Evolutionary conservation across 2,113 vertebrate genomes (phyloP).

Genomic region (Mystacornis crossleyi): DNA sequence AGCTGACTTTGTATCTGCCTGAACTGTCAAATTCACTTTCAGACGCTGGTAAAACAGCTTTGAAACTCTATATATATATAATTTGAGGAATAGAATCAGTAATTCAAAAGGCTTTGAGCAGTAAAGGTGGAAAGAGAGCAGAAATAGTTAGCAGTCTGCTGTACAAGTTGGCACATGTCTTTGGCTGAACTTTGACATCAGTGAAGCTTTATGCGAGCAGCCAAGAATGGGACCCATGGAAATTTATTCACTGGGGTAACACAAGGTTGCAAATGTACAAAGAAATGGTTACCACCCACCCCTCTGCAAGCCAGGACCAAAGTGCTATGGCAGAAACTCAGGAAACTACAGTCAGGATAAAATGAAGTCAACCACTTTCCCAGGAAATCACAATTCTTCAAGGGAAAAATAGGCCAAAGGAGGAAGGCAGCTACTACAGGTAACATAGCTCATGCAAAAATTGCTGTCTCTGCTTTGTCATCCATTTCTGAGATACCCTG

Average conservation of each 20-base stretch:
- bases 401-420: not conserved
- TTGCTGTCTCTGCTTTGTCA: not conserved
- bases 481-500: not conserved
- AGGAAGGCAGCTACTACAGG: not conserved
- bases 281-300: not conserved
- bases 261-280: fast-evolving
- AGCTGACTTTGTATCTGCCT: not conserved
- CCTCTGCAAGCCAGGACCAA: not conserved
- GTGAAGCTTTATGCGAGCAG: not conserved
- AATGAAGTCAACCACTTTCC: not conserved
- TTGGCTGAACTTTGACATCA: not conserved
- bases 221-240: not conserved
- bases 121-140: not conserved
- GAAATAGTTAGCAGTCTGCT: not conserved
- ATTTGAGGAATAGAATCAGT: not conserved
- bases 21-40: not conserved
- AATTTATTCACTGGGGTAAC: not conserved
- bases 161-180: not conserved
- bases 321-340: not conserved
- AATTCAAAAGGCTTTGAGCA: not conserved
- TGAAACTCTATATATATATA: not conserved
- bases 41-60: not conserved
- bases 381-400: not conserved
- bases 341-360: not conserved
- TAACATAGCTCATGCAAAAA: not conserved